Conservation (phyloP, 2,113 vertebrate genomes). For the Meriones unguiculatus region DNA sequence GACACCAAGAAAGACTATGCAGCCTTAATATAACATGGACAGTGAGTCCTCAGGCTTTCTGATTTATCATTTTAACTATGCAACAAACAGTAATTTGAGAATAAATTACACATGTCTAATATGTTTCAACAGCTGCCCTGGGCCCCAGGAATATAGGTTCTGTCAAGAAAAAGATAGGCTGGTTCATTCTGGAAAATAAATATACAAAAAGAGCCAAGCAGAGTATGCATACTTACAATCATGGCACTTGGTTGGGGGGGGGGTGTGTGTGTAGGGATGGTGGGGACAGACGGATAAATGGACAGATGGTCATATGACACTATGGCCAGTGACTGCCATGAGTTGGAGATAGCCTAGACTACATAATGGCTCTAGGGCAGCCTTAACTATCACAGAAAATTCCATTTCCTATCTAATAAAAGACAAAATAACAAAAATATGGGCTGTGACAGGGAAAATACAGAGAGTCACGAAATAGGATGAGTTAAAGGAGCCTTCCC, state of each 20-base stretch:
- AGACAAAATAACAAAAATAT: not conserved
- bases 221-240: not conserved
- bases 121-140: not conserved
- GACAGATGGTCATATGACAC: too few species aligned
- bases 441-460: not conserved
- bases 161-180: constrained; percentile 12
- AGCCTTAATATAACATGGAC: not conserved
- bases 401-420: not conserved
- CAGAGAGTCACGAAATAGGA: not conserved
- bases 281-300: too few species aligned
- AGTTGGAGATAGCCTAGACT: not conserved
- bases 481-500: not conserved
- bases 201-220: not conserved
- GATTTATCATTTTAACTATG: constrained; percentile 28
- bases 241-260: not conserved
- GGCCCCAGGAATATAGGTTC: not conserved
- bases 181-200: constrained; percentile 13
- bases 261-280: not conserved
- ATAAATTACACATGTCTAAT: constrained; percentile 45
- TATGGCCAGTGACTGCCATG: not conserved
- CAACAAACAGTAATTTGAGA: constrained; percentile 46
- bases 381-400: not conserved
- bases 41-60: not conserved
- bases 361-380: not conserved
- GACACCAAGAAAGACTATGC: constrained; percentile 15